These are phyloP conservation scores for Oedothorax gibbosus DNA, from an alignment of 1,140 invertebrate species.

Conservation along the genomic window DNA sequence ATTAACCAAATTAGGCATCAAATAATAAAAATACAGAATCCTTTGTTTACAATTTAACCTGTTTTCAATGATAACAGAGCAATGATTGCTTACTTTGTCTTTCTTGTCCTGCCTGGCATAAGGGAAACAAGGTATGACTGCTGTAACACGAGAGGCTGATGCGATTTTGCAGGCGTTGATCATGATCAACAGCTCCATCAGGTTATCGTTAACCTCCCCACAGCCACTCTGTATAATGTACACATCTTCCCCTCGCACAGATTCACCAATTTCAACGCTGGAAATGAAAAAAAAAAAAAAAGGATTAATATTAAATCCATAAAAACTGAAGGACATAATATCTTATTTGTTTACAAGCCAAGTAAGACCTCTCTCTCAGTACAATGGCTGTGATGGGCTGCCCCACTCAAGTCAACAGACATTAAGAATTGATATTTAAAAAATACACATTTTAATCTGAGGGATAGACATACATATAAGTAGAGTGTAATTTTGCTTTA, in stretches of 20 bases:
- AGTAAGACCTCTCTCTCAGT: background rate
- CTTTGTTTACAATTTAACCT: background rate
- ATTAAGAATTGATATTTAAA: too few species aligned
- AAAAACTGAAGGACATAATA: background rate
- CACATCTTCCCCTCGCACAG: constrained; percentile 98
- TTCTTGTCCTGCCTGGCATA: constrained; percentile 99
- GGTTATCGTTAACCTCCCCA: constrained; percentile 98
- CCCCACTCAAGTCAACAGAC: too few species aligned
- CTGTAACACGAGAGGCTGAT: constrained; percentile 98
- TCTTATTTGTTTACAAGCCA: background rate
- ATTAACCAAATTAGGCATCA: too few species aligned
- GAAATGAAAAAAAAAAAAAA: constrained; percentile 12
- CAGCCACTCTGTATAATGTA: constrained; percentile 98
- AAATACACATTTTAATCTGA: too few species aligned
- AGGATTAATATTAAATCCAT: background rate
- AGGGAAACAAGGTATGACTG: constrained; percentile 98
- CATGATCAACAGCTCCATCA: constrained; percentile 99
- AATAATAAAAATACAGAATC: background rate
- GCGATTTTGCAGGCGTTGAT: constrained; percentile 99
- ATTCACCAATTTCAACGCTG: constrained; percentile 98
- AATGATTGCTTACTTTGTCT: constrained; percentile 86
- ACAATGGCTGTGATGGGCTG: too few species aligned
- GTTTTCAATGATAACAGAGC: background rate
- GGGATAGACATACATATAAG: too few species aligned
- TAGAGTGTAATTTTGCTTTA: too few species aligned